Conservation (phyloP, 2,797 vertebrate species). For the Enteromius viviparus region DNA sequence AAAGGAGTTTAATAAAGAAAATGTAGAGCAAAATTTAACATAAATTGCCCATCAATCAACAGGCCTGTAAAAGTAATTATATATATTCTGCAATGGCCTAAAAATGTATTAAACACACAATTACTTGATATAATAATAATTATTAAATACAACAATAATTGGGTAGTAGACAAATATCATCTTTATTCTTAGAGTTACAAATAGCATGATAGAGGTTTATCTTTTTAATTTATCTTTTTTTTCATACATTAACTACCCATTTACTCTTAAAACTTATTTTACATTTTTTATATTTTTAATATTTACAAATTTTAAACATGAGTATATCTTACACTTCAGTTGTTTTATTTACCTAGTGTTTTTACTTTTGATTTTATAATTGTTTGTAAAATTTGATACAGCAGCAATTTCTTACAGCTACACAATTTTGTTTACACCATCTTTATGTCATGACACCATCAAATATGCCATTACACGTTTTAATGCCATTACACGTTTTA, state of each 20-base stretch:
- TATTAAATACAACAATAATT: neutral
- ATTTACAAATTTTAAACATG: neutral
- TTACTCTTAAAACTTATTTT: too few relatives aligned
- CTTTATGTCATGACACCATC: neutral
- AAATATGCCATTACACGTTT: neutral
- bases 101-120: neutral
- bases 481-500: neutral
- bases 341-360: neutral
- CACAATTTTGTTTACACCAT: neutral
- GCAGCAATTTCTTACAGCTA: neutral
- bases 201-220: too few relatives aligned
- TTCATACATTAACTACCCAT: too few relatives aligned
- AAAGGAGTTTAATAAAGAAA: slow-evolving; percentile 22
- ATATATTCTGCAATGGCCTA: neutral
- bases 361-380: neutral
- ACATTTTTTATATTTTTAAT: too few relatives aligned
- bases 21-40: slow-evolving; percentile 7
- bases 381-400: neutral
- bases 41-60: neutral
- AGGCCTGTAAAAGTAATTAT: neutral
- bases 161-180: too few relatives aligned
- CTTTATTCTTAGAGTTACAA: too few relatives aligned
- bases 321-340: neutral
- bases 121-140: neutral
- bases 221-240: too few relatives aligned